Evolutionary conservation across 2,797 vertebrate species (phyloP), one percentile per base, ranked within the genome.

Genomic region (Urosaurus nigricauda): DNA sequence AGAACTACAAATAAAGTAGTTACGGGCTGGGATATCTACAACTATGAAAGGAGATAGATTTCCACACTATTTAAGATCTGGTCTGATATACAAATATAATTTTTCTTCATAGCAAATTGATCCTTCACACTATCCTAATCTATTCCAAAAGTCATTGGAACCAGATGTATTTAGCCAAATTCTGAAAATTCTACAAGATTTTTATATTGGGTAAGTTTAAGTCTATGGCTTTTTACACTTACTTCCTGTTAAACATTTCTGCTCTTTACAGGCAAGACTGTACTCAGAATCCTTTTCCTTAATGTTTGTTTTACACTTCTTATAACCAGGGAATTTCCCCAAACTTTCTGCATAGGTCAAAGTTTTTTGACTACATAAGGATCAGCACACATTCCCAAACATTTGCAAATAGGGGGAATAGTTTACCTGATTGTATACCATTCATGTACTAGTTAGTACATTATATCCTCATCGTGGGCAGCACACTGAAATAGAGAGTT

Each of bases 81-180:
- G 35, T 85, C 19, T n/a, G 5, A 0, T 84, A 26, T 71, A 11
- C 70, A 16, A 65, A 53, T 81, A 56, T 85, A 21, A 17, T 82
- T 92, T 89, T 47, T 11, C 92, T 71, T 88, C 84, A 79, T 95
- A 99, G 99, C 98, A 99, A 99, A 98, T 99, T 90, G 94, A 98
- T 16, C 98, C 98, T 9, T 97, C 97, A 0, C 92, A 94, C 0
- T 99, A 97, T 88, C 47, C 94, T 2, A 97, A 97, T 93, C 96
- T 99, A 88, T 99, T 99, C 96, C 97, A 98, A 91, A 98, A 97
- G 89, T 98, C 98, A 79, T 97, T 99, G 24, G 98, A 99, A 94
- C 98, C 99, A n/a, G 97, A 98, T 89, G 95, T 99, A 83, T 98
- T 99, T 91, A 98, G 96, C 87, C 97, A 97, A 92, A 98, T 99